A percentile compares a stretch with the other conserved stretches of the same genome.
These are phyloP conservation scores for Serilophus lunatus DNA, from an alignment of 2,113 vertebrate species.

Conservation along the genomic window DNA sequence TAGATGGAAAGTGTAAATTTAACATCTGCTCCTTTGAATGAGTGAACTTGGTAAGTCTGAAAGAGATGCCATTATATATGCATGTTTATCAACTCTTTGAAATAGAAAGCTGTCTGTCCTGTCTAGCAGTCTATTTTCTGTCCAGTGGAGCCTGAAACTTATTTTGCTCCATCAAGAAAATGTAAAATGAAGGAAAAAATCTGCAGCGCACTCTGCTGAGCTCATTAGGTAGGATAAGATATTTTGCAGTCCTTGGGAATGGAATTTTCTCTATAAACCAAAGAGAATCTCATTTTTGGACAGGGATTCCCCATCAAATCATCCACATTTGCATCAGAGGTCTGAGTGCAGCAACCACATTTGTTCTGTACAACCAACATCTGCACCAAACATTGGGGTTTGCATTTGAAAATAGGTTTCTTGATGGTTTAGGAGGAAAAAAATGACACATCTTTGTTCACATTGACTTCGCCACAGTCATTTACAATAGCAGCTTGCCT, in stretches of 20 bases:
- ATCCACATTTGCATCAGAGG: background rate
- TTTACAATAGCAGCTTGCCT: background rate
- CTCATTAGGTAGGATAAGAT: background rate
- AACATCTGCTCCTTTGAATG: conserved; percentile 22
- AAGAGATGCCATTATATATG: background rate
- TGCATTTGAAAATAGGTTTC: background rate
- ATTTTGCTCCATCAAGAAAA: background rate
- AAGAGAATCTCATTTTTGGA: background rate
- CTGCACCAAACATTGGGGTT: background rate
- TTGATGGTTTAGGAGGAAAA: background rate
- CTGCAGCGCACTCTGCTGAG: background rate
- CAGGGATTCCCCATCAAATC: background rate
- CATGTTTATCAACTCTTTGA: background rate
- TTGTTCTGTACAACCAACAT: background rate
- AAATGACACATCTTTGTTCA: background rate
- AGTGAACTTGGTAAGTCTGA: background rate
- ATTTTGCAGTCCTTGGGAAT: background rate
- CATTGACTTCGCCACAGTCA: background rate
- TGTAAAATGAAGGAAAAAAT: background rate
- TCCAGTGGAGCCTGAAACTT: background rate
- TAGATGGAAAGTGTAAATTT: background rate
- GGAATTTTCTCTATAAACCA: background rate
- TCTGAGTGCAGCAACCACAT: background rate
- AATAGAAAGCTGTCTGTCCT: background rate
- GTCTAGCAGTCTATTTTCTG: background rate